phyloP scores from a whole-genome alignment of 2,797 vertebrate species.

The Mareca penelope region DNA sequence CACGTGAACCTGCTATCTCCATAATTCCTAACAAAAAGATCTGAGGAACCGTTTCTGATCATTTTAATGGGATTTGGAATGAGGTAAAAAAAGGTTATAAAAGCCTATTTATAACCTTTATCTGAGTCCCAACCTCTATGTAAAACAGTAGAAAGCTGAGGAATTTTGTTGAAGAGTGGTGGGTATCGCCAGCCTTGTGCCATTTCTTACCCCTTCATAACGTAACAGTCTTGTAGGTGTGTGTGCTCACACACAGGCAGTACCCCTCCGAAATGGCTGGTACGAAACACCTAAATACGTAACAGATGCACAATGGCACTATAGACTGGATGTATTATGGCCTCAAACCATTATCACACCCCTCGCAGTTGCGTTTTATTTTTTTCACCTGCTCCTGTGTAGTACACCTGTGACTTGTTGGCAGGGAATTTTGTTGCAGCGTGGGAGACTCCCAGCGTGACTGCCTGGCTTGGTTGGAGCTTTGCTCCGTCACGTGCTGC shows the following conservation, averaged over 20 bases:
- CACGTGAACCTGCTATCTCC: background rate
- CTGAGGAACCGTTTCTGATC: background rate
- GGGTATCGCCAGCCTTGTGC: background rate
- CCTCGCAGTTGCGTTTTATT: conserved; percentile 71
- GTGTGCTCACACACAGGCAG: background rate
- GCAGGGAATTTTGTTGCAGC: conserved; percentile 51
- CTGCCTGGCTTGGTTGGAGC: conserved; percentile 68
- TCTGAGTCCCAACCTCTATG: background rate
- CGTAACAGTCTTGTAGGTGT: background rate
- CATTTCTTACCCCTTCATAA: background rate
- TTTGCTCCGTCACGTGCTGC: background rate
- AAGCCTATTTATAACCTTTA: background rate
- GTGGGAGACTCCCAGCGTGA: conserved; percentile 64
- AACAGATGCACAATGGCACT: conserved; percentile 37
- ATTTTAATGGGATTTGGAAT: conserved; percentile 7
- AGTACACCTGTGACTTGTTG: conserved; percentile 81
- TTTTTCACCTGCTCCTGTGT: conserved; percentile 78
- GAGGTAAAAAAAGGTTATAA: too few species aligned
- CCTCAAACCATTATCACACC: conserved; percentile 50
- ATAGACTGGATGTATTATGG: conserved; percentile 50
- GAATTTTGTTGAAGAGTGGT: background rate
- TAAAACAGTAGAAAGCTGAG: background rate
- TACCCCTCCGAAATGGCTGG: background rate
- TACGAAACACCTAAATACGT: background rate
- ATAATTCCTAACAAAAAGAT: background rate